Evolutionary conservation across 1,140 invertebrate species (phyloP).

Genomic region (Drosophila busckii): DNA sequence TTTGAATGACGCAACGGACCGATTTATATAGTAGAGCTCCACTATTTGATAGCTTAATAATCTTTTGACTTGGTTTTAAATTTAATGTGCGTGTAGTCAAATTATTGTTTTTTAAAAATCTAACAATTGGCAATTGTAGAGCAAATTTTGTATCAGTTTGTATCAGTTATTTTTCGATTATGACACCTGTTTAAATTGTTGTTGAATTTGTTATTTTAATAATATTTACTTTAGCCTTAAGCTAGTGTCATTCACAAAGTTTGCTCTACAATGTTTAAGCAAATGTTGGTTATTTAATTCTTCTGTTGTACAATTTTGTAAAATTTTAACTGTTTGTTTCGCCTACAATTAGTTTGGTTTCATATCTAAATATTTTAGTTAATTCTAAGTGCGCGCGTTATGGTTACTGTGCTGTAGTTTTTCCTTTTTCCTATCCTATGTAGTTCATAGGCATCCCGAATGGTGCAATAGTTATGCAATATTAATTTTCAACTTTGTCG

Average conservation of each 20-base stretch:
- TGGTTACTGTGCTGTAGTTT: conserved; percentile 50
- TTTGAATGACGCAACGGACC: conserved; percentile 42
- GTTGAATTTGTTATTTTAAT: not conserved
- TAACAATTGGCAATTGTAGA: not conserved
- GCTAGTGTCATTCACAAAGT: not conserved
- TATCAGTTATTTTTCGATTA: no score
- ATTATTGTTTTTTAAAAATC: conserved; percentile 13
- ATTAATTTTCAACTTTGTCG: no score
- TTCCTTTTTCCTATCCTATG: no score
- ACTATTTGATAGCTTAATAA: conserved; percentile 3
- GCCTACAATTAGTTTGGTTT: conserved; percentile 35
- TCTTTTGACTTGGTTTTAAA: conserved; percentile 12
- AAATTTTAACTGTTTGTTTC: conserved; percentile 47
- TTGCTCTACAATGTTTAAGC: not conserved
- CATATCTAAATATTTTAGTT: conserved; percentile 36
- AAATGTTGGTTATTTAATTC: conserved; percentile 40
- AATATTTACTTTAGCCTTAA: not conserved
- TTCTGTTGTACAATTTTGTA: conserved; percentile 44
- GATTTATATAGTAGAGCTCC: conserved; percentile 17
- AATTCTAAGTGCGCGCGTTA: conserved; percentile 43
- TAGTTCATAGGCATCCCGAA: no score
- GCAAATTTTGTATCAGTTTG: no score
- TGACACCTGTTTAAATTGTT: not conserved
- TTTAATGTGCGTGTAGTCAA: conserved; percentile 32
- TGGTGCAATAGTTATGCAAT: no score